A percentile compares a stretch with the other conserved stretches of the same genome.
phyloP scores from a whole-genome alignment of 1,140 invertebrate species.

The Fopius arisanus region DNA sequence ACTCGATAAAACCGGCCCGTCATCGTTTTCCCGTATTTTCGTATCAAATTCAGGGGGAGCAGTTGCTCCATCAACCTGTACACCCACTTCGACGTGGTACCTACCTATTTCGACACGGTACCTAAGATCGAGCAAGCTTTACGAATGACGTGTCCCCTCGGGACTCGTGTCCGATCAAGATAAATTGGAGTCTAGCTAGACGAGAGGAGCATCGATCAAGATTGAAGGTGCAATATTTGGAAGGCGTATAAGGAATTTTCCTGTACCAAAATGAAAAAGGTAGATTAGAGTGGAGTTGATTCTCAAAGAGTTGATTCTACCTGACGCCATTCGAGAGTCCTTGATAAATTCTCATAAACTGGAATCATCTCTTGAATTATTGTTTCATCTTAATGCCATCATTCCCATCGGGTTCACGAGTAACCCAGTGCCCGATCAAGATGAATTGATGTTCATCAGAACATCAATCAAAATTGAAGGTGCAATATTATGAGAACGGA shows the following conservation, averaged over 20 bases:
- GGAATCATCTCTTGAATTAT: too few relatives aligned
- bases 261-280: not conserved
- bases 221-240: not conserved
- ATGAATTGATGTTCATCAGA: not conserved
- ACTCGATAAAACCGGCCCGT: constrained; percentile 19
- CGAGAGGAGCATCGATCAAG: not conserved
- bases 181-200: not conserved
- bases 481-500: not conserved
- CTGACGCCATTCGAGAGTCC: too few relatives aligned
- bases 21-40: constrained; percentile 5
- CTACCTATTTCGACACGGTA: not conserved
- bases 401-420: not conserved
- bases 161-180: constrained; percentile 2
- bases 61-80: not conserved
- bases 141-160: not conserved
- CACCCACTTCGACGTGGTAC: not conserved
- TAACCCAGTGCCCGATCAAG: not conserved
- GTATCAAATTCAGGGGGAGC: constrained; percentile 11
- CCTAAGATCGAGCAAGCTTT: not conserved
- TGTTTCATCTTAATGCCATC: too few relatives aligned
- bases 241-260: not conserved
- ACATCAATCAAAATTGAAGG: not conserved
- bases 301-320: not conserved
- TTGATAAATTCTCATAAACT: too few relatives aligned
- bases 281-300: not conserved